Percentiles rank a stretch among this genome's conserved stretches.
Evolutionary conservation across 2,797 vertebrate species (phyloP).

Genomic region (Heterohyrax brucei): DNA sequence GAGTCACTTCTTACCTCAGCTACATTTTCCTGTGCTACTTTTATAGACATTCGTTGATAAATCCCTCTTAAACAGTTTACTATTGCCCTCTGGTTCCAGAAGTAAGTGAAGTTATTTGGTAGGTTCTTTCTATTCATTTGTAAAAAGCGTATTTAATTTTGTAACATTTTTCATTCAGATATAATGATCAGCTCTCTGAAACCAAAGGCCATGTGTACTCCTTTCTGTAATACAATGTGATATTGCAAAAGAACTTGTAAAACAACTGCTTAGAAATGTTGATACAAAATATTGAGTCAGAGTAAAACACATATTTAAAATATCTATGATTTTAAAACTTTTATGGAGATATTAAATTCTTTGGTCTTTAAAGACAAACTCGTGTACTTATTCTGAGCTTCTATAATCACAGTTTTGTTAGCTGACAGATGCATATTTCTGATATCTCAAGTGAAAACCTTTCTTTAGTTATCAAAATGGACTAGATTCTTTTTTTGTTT

Average conservation of each 20-base stretch:
- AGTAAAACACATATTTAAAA: neutral
- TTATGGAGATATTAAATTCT: neutral
- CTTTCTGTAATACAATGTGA: neutral
- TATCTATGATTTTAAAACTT: neutral
- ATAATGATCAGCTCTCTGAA: neutral
- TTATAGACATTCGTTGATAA: neutral
- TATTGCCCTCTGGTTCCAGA: neutral
- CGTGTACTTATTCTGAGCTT: neutral
- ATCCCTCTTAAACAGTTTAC: neutral
- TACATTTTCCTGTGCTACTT: neutral
- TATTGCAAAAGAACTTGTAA: neutral
- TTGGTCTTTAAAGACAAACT: neutral
- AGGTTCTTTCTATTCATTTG: neutral
- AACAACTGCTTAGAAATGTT: conserved; percentile 14
- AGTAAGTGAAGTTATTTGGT: neutral
- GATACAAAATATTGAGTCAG: neutral
- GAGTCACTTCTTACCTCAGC: fast-evolving
- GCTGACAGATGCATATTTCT: neutral
- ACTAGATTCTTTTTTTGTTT: neutral
- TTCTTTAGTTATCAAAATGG: neutral
- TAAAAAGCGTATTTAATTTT: neutral
- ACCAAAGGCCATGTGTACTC: neutral
- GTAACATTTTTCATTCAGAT: neutral
- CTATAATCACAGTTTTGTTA: neutral
- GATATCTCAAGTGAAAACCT: neutral